phyloP scores from a whole-genome alignment of 1,140 invertebrate genomes.

The Phymorhynchus buccinoides region DNA sequence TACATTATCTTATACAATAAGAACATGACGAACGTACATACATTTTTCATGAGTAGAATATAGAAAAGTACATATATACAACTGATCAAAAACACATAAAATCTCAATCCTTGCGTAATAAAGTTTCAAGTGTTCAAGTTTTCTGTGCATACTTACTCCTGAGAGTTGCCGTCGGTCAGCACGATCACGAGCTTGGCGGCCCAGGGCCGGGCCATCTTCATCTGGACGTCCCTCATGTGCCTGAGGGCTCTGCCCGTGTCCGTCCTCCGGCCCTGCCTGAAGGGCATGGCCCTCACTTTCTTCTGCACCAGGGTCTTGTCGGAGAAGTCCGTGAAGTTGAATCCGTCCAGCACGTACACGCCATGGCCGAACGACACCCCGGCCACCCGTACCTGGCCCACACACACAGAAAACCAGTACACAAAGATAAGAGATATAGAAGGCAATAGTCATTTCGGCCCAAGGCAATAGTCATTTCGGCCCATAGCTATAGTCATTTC shows the following conservation, averaged over 20 bases:
- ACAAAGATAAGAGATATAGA: no score
- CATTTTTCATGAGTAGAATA: no score
- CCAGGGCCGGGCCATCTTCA: not conserved
- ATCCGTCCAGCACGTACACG: constrained; percentile 33
- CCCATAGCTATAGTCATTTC: no score
- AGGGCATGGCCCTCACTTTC: constrained; percentile 35
- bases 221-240: constrained; percentile 38
- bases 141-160: constrained; percentile 35
- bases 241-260: constrained; percentile 38
- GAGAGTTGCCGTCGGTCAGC: constrained; percentile 49
- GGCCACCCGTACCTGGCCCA: constrained; percentile 21
- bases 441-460: no score
- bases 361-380: constrained; percentile 36
- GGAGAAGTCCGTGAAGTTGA: constrained; percentile 41
- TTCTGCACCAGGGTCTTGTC: constrained; percentile 33
- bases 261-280: constrained; percentile 19
- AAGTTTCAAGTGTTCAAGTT: no score
- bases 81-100: no score
- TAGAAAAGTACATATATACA: no score
- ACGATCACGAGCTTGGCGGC: constrained; percentile 35
- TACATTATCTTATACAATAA: no score
- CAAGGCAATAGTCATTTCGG: no score
- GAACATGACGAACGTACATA: no score
- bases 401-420: no score
- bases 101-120: no score